Conservation (phyloP, 2,888 invertebrate species). For the Hedya salicella region DNA sequence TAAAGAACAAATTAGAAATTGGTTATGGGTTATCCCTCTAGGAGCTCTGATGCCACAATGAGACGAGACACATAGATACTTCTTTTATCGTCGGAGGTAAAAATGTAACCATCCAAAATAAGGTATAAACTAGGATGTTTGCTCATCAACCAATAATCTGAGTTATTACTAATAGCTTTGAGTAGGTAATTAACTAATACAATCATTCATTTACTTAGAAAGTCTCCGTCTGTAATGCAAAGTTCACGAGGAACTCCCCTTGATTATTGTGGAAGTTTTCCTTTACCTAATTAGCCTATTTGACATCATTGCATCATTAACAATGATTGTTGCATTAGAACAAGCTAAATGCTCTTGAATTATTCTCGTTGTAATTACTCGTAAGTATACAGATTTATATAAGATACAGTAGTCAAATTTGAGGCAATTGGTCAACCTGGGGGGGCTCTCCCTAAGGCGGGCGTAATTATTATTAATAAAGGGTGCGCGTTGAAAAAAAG, state of each 20-base stretch:
- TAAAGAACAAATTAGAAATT: too few relatives aligned
- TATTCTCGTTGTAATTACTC: too few relatives aligned
- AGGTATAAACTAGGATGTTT: not conserved
- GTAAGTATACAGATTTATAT: too few relatives aligned
- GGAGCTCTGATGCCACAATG: too few relatives aligned
- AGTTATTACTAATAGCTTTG: constrained; percentile 3
- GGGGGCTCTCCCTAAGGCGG: too few relatives aligned
- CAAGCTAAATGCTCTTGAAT: not conserved
- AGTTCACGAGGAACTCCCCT: constrained; percentile 41
- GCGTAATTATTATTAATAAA: too few relatives aligned
- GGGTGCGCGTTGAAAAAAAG: too few relatives aligned
- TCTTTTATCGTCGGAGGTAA: too few relatives aligned
- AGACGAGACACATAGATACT: too few relatives aligned
- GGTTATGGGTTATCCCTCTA: too few relatives aligned
- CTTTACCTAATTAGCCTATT: constrained; percentile 24
- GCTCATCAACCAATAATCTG: not conserved
- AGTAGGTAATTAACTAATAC: constrained; percentile 1
- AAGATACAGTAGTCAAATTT: too few relatives aligned
- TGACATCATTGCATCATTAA: constrained; percentile 1
- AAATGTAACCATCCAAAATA: not conserved
- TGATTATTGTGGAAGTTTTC: constrained; percentile 28
- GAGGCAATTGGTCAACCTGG: too few relatives aligned
- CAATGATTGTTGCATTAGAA: not conserved
- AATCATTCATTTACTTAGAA: constrained; percentile 13
- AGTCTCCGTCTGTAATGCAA: constrained; percentile 31